Evolutionary conservation across 2,888 invertebrate genomes (phyloP), one percentile per base, ranked within the genome.

Genomic region (Agrochola lychnidis): DNA sequence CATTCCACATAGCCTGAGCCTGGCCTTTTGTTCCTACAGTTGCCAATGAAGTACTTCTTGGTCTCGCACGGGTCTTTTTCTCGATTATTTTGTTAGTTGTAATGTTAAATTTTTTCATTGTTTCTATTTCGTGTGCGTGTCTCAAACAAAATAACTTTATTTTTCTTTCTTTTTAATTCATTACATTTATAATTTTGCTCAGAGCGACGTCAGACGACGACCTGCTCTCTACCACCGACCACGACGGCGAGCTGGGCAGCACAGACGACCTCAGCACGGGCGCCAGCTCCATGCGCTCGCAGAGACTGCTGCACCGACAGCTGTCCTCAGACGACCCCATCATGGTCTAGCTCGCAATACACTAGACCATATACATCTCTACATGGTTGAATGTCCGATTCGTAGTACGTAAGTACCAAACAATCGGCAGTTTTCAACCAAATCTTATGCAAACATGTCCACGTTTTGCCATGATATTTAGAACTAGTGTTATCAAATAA

Each of bases 121-220:
- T 16, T 25, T 25, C 12, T 64, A 12, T 19, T 66, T 25, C 25
- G 45, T 30, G 25, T 30, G n/a, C n/a, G 10, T 12, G 14, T 30
- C 14, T 30, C 7, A 51, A 48, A 51, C 22, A 14, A 30, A 14
- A 22, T 48, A 7, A 48, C 19, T 45, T 48, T 6, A 22, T 30
- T 10, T 64, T 5, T 25, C 42, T 25, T 66, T 45, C 9, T 42
- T 16, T 64, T 30, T n/a, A n/a, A 66, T 59, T 82, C 0, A 45
- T 45, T 4, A 56, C 4, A 36, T 16, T 66, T 19, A n/a, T 57
- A 61, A 62, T 25, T 68, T 64, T 68, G 53, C 4, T 51, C 91
- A 97, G 98, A 88, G 98, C 98, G 62, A 98, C 98, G 68, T 98
- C 98, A 1, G 99, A 99, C 94, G 99, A 99, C 93, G 99, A 99